Evolutionary conservation across 2,888 invertebrate species (phyloP).

Genomic region (Drosophila vallismaia): DNA sequence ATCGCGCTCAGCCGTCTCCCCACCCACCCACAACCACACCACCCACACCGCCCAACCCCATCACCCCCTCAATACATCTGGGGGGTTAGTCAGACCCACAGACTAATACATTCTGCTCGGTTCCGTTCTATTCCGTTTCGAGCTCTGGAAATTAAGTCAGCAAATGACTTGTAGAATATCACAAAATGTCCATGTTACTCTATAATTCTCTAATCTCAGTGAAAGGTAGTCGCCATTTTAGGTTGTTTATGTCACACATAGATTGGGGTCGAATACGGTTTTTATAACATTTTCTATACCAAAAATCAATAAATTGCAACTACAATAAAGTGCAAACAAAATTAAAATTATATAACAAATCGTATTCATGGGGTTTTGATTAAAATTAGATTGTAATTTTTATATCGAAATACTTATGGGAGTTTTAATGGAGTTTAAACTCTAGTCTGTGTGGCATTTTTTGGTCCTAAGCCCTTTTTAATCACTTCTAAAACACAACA

Average conservation of each 20-base stretch:
- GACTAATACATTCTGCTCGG: slow-evolving; percentile 39
- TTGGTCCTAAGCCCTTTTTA: no score
- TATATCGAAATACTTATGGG: no score
- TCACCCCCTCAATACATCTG: not conserved
- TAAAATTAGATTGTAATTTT: no score
- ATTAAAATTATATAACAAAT: no score
- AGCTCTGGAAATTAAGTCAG: slow-evolving; percentile 80
- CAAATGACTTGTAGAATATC: slow-evolving; percentile 82
- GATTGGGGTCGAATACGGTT: not conserved
- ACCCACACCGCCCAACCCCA: not conserved
- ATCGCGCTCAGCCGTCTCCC: slow-evolving; percentile 13
- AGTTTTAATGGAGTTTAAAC: no score
- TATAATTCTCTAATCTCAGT: slow-evolving; percentile 6
- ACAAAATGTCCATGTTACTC: slow-evolving; percentile 47
- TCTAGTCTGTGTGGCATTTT: no score
- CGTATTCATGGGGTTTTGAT: no score
- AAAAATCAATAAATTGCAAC: no score
- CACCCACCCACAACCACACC: not conserved
- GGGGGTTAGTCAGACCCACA: not conserved
- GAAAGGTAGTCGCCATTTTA: not conserved
- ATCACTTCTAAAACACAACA: no score
- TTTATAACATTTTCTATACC: not conserved
- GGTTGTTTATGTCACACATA: not conserved
- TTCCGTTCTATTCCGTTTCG: slow-evolving; percentile 48
- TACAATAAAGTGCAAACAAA: no score